Percentiles rank a stretch among this genome's conserved stretches.
Evolutionary conservation across 2,113 vertebrate species (phyloP).

Genomic region (Gopherus evgoodei): DNA sequence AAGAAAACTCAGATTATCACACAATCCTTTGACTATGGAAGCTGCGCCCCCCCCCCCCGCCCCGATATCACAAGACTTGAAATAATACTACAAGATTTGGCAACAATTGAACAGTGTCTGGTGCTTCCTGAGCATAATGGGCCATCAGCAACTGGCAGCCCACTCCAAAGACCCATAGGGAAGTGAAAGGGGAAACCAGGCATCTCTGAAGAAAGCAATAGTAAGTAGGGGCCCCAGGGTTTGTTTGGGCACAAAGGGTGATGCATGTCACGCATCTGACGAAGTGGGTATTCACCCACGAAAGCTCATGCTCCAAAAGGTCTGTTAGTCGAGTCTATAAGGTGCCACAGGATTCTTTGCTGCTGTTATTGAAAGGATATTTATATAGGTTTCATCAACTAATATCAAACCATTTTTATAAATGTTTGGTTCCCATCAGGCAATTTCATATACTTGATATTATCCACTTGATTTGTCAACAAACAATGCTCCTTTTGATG

Average conservation of each 20-base stretch:
- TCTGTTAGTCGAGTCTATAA: too few species aligned
- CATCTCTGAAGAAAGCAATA: not conserved
- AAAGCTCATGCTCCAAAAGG: too few species aligned
- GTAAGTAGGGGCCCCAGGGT: not conserved
- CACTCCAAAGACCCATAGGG: not conserved
- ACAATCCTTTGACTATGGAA: not conserved
- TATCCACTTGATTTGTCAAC: not conserved
- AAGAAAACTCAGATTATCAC: not conserved
- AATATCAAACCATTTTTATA: not conserved
- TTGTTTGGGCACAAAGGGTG: not conserved
- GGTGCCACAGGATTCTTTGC: too few species aligned
- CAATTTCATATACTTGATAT: not conserved
- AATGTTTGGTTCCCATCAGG: not conserved
- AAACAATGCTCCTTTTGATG: not conserved
- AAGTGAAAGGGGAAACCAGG: not conserved
- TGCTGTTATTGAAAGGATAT: not conserved
- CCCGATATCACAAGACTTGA: not conserved
- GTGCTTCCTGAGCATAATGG: not conserved
- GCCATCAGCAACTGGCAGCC: not conserved
- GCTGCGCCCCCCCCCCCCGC: not conserved
- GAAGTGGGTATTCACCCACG: too few species aligned
- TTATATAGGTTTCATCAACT: not conserved
- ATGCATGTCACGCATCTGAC: not conserved
- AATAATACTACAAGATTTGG: not conserved
- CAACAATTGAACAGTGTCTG: not conserved